phyloP scores from a whole-genome alignment of 2,113 vertebrate genomes.

The Melanerpes aurifrons region DNA sequence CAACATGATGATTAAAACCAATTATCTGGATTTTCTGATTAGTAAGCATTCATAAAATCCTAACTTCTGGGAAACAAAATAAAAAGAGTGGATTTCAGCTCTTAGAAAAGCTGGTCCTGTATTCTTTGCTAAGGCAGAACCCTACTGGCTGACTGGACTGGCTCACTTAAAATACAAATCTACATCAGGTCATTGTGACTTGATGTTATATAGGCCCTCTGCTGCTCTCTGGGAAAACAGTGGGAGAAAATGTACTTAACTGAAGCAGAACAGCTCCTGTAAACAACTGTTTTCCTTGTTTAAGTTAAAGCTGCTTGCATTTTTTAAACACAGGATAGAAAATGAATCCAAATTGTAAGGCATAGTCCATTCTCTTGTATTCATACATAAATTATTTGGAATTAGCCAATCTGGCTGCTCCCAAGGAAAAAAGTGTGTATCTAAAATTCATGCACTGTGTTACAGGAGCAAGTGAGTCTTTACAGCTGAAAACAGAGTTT shows the following conservation, averaged over 20 bases:
- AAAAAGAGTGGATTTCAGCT: not conserved
- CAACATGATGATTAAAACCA: not conserved
- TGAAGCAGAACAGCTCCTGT: not conserved
- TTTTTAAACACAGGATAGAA: conserved; percentile 21
- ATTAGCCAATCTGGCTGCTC: not conserved
- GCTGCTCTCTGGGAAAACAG: not conserved
- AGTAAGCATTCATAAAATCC: not conserved
- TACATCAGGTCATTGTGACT: not conserved
- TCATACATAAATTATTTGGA: not conserved
- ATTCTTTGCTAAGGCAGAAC: not conserved
- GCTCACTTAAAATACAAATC: not conserved
- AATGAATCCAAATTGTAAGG: not conserved
- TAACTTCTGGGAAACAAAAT: not conserved
- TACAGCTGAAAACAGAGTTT: conserved; percentile 15
- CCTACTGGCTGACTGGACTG: not conserved
- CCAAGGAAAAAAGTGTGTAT: not conserved
- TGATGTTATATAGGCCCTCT: not conserved
- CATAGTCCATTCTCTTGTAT: not conserved
- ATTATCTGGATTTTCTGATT: not conserved
- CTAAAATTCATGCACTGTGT: not conserved
- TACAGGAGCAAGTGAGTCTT: not conserved
- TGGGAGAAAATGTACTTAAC: not conserved
- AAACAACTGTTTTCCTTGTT: not conserved
- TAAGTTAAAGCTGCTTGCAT: not conserved
- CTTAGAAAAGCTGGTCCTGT: not conserved